A percentile compares a stretch with the other conserved stretches of the same genome.
phyloP scores from a whole-genome alignment of 2,888 invertebrate genomes.

The Sinotaia quadrata region DNA sequence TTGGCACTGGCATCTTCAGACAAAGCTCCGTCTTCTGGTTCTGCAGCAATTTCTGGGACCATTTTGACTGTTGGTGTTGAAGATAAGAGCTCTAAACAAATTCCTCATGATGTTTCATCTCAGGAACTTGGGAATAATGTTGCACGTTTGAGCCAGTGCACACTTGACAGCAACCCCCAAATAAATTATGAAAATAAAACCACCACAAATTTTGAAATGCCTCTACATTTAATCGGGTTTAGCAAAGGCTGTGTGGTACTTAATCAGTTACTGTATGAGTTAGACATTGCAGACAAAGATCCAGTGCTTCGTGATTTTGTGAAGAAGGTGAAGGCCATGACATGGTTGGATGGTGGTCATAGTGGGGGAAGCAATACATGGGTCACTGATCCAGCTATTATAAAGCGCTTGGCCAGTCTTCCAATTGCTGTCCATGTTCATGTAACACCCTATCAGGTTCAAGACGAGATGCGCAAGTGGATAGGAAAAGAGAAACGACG shows the following conservation, averaged over 20 bases:
- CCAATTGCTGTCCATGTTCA: constrained; percentile 82
- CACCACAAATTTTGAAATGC: constrained; percentile 6
- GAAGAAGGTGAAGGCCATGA: constrained; percentile 81
- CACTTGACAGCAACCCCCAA: not conserved
- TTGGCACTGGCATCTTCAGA: not conserved
- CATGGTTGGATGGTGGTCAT: constrained; percentile 93
- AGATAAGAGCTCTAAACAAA: too few species aligned
- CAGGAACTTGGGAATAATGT: not conserved
- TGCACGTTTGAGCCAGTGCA: not conserved
- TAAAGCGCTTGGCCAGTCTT: constrained; percentile 79
- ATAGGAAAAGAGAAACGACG: constrained; percentile 86
- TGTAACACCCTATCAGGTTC: constrained; percentile 92
- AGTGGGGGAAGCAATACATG: constrained; percentile 90
- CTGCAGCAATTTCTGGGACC: not conserved
- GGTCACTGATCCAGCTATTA: constrained; percentile 83
- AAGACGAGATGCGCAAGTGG: constrained; percentile 86
- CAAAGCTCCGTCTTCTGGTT: not conserved
- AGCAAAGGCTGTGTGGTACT: constrained; percentile 95
- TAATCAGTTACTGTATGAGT: constrained; percentile 90
- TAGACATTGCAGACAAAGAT: constrained; percentile 74
- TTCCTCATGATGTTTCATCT: not conserved
- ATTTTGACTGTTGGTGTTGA: not conserved
- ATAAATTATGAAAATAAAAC: not conserved
- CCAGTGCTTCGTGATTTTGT: constrained; percentile 71
- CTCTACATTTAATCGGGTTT: constrained; percentile 81